These are phyloP conservation scores for Sitta europaea DNA, from an alignment of 2,113 vertebrate species.

Conservation along the genomic window DNA sequence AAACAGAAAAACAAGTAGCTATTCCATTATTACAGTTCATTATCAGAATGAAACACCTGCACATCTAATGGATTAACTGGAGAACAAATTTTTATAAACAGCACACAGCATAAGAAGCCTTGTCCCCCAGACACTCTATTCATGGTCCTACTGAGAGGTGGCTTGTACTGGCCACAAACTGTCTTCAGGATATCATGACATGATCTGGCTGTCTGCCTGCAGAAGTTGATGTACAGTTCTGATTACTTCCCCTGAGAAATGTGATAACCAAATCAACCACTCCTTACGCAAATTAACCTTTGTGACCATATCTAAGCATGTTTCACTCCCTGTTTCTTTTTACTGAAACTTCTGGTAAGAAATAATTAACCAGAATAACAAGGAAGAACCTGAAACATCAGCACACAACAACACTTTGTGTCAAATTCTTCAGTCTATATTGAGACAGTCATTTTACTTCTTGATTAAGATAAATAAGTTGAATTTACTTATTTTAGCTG, in stretches of 20 bases:
- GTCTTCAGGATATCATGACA: not conserved
- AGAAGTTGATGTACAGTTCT: not conserved
- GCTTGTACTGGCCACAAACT: not conserved
- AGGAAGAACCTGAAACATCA: not conserved
- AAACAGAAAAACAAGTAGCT: not conserved
- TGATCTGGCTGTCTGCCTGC: not conserved
- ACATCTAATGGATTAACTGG: not conserved
- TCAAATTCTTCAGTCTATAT: not conserved
- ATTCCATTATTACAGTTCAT: not conserved
- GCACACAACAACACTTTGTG: not conserved
- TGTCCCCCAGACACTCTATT: accelerated
- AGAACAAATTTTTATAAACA: not conserved
- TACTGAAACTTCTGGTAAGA: not conserved
- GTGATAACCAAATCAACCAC: not conserved
- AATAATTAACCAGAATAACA: not conserved
- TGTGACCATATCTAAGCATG: not conserved
- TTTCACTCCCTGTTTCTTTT: not conserved
- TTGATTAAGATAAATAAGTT: not conserved
- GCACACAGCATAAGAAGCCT: not conserved
- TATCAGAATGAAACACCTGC: not conserved
- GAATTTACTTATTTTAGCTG: not conserved
- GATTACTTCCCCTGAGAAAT: not conserved
- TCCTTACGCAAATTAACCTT: not conserved
- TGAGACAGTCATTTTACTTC: not conserved
- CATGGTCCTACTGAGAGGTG: not conserved